These are phyloP conservation scores for Noctuana brunneofusca DNA, from an alignment of 2,888 invertebrate species.

Conservation along the genomic window DNA sequence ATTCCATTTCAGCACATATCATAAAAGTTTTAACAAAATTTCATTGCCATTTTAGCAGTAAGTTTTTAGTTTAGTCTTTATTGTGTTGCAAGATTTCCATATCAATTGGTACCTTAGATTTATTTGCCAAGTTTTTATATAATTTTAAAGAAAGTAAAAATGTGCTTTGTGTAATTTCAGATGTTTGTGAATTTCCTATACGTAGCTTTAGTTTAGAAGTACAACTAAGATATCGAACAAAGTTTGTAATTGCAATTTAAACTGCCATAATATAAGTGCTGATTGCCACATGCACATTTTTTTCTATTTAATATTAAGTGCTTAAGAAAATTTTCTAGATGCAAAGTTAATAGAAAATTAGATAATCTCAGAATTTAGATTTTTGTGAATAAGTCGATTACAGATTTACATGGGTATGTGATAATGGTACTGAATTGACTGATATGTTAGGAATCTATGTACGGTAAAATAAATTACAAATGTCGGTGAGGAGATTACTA, in stretches of 20 bases:
- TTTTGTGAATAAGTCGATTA: conserved; percentile 24
- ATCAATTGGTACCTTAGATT: not conserved
- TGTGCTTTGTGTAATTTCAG: not conserved
- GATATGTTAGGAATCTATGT: conserved; percentile 46
- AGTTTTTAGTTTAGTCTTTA: conserved; percentile 2
- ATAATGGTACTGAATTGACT: conserved; percentile 69
- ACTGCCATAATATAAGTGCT: conserved; percentile 34
- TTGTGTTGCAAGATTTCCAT: not conserved
- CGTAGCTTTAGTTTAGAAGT: conserved; percentile 22
- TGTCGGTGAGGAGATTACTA: conserved; percentile 59
- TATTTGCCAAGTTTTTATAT: conserved; percentile 17
- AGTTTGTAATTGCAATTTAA: conserved; percentile 24
- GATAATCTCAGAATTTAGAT: conserved; percentile 19
- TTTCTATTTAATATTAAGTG: conserved; percentile 21
- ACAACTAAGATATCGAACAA: conserved; percentile 30
- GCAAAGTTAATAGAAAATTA: conserved; percentile 22
- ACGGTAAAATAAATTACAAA: conserved; percentile 51
- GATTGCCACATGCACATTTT: conserved; percentile 33
- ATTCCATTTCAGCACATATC: conserved; percentile 29
- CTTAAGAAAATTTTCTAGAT: conserved; percentile 18
- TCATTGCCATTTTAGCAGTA: conserved; percentile 21
- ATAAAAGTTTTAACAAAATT: conserved; percentile 15
- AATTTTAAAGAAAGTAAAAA: not conserved
- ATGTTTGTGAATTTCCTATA: not conserved
- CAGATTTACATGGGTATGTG: conserved; percentile 49